These are phyloP conservation scores for Prionailurus bengalensis DNA, from an alignment of 2,113 vertebrate species.

Conservation along the genomic window DNA sequence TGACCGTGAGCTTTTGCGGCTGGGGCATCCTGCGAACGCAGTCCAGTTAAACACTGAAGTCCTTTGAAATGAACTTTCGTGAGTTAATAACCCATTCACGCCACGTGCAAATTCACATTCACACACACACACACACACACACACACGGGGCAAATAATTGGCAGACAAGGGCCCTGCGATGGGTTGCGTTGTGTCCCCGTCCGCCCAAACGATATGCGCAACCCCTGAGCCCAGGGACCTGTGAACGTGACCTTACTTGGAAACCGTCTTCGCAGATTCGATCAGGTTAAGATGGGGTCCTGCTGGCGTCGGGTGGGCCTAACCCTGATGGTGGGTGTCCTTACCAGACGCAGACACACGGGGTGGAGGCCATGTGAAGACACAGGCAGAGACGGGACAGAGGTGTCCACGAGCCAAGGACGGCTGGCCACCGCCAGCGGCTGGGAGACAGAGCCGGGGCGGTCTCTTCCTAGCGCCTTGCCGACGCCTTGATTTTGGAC, in stretches of 20 bases:
- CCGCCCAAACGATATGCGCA: too few relatives aligned
- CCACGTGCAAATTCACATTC: background rate
- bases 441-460: background rate
- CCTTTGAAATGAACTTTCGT: background rate
- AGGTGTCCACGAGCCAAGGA: background rate
- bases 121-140: rapidly evolving
- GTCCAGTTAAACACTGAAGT: background rate
- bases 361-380: rapidly evolving
- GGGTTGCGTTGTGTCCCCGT: background rate
- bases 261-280: background rate
- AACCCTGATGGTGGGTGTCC: background rate
- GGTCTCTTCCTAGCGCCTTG: background rate
- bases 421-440: rapidly evolving
- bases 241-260: background rate
- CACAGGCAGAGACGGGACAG: background rate
- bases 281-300: background rate
- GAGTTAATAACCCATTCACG: background rate
- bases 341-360: background rate
- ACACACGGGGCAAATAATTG: rapidly evolving
- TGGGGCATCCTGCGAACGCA: rapidly evolving
- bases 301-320: background rate
- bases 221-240: too few relatives aligned
- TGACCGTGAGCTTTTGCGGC: rapidly evolving
- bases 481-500: background rate
- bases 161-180: background rate